Evolutionary conservation across 2,888 invertebrate genomes (phyloP), one percentile per base, ranked within the genome.

Genomic region (Cataglyphis livida): DNA sequence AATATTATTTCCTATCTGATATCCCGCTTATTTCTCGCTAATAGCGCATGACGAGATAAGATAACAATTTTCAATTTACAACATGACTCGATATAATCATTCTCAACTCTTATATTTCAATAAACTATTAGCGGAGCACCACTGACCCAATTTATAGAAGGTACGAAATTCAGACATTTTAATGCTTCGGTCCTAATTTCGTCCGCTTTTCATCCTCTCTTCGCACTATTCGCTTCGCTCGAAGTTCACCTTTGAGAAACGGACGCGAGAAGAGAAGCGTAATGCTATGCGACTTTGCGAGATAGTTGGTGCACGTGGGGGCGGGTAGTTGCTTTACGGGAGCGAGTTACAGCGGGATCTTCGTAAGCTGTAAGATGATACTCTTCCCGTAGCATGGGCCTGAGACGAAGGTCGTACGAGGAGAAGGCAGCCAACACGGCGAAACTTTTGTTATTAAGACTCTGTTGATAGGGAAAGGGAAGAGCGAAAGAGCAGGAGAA

Each of bases 331-430:
- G 89, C 81, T 89, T 89, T 88, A 89, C 89, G 86, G 89, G 82
- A 87, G 84, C 90, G 89, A 84, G 91, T 91, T 91, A 91, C 92
- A 90, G 89, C 89, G 85, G 83, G 88, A 89, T 91, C 90, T 89
- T 90, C 89, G 89, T 90, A 91, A 91, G 89, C 87, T 86, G 92
- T 92, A 91, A 91, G 90, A 91, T 91, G 91, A 92, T 90, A 92
- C 91, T 88, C 86, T 84, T 73, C 64, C 79, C 84, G 74, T 84
- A 76, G 76, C 88, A 87, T 88, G 87, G 85, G 85, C 76, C 85
- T 64, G 59, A 81, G 84, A 88, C 85, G 88, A 81, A 86, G 88
- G 83, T 88, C 89, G 84, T 66, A 57, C 64, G 82, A 76, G 65
- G 59, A 75, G 65, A 48, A 28, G 81, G 84, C 68, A 81, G 57